Base-by-base conservation (phyloP, 2,888 invertebrate species). In the Cheilosia impressa region DNA sequence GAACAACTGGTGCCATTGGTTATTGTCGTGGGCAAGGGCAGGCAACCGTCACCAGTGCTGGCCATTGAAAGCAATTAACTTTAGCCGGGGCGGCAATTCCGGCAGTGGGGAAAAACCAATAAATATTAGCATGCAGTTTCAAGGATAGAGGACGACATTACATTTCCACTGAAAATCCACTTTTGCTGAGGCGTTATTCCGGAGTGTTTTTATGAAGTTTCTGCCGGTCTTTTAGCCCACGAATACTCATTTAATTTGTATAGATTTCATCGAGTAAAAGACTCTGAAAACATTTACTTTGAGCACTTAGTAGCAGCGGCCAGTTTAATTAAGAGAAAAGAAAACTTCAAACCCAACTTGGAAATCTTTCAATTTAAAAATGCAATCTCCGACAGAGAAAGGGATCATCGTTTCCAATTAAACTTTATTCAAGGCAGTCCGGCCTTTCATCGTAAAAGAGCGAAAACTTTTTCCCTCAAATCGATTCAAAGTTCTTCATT, bases 381-480 rank as follows among this genome's bases (percentile, higher is more conserved):
- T 41, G 27, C 27, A 43, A 55, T 27, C 13, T 34, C 38, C 24
- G 17, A 27, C 7, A 55, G 7, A 19, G 19, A 55, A 31, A 27
- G 22, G 41, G 27, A 68, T 55, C 24, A 27, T 68, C 53, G 27
- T 27, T 55, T 68, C 27, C 27, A 55, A 68, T 68, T 65, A 38
- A 65, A 65, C 65, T 52, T 38, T 19, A 65, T 65, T 43, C 17
- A 68, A 19, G 9, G 19, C 2, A 41, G 17, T 27, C 27, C 55
- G 43, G 15, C 43, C 43, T 19, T 66, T 41, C 24, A 5, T 22
- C 3, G 9, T 13, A n/a, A 52, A 19, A 17, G 13, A 34, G 13
- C 22, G 2, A 55, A 41, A 53, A 27, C 19, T 55, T 13, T 27
- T 27, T 41, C 15, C 10, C 9, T 9, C 24, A 17, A 38, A 52